These are phyloP conservation scores for Anser cygnoides DNA, from an alignment of 2,113 vertebrate species.

Conservation along the genomic window DNA sequence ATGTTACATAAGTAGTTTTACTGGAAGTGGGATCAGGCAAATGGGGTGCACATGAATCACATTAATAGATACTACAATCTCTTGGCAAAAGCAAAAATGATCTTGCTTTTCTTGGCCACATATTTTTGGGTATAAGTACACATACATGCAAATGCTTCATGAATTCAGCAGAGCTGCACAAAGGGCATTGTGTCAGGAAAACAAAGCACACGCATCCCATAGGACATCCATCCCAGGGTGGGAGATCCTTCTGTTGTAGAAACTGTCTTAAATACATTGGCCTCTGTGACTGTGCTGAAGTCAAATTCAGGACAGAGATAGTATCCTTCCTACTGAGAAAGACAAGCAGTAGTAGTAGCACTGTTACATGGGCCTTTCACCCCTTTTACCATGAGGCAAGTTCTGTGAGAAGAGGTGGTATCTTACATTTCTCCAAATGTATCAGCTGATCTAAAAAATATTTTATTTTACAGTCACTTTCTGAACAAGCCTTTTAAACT, in stretches of 20 bases:
- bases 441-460: neutral
- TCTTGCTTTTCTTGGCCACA: neutral
- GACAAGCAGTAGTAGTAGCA: neutral
- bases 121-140: neutral
- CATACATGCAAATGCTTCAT: neutral
- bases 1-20: neutral
- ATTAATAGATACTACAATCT: neutral
- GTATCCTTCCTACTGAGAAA: neutral
- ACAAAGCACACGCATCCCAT: neutral
- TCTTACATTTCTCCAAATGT: neutral
- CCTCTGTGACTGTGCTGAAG: neutral
- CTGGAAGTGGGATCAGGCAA: neutral
- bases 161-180: neutral
- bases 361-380: neutral
- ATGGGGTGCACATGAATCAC: neutral
- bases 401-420: neutral
- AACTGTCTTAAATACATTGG: neutral
- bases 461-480: neutral
- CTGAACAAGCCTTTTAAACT: neutral
- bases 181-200: neutral
- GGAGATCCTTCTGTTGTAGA: neutral
- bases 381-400: neutral
- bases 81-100: neutral
- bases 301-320: neutral
- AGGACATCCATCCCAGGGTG: neutral